Percentiles rank a stretch among this genome's conserved stretches.
phyloP scores from a whole-genome alignment of 1,140 invertebrate species.

The Ceratina australensis region DNA sequence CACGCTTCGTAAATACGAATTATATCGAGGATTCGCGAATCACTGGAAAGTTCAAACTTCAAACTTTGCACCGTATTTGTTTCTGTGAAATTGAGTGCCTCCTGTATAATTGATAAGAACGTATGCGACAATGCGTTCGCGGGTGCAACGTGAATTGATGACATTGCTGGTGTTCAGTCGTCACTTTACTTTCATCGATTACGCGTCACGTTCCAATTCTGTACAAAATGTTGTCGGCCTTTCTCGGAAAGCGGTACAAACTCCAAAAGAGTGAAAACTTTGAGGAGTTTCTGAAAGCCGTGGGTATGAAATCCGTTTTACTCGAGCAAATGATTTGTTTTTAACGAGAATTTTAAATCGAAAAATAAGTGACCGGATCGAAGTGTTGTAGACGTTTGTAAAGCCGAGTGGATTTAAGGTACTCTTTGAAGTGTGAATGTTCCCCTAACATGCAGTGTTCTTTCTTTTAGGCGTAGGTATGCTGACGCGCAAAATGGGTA shows the following conservation, averaged over 20 bases:
- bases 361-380: too few relatives aligned
- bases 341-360: neutral
- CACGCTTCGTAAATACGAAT: neutral
- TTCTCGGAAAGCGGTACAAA: constrained; percentile 87
- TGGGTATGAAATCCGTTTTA: constrained; percentile 82
- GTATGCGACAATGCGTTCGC: neutral
- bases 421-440: neutral
- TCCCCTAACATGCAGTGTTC: neutral
- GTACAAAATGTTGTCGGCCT: constrained; percentile 61
- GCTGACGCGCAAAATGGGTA: constrained; percentile 87
- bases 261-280: constrained; percentile 89
- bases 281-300: constrained; percentile 92
- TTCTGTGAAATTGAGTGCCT: neutral
- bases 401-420: neutral
- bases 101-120: constrained; percentile 12
- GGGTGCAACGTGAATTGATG: constrained; percentile 19
- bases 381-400: neutral
- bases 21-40: neutral
- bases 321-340: neutral
- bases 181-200: constrained; percentile 1
- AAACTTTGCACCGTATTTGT: constrained; percentile 47
- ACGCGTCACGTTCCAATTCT: constrained; percentile 11
- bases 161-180: constrained; percentile 47
- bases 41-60: constrained; percentile 56
- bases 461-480: constrained; percentile 86